Evolutionary conservation across 2,797 vertebrate species (phyloP), one percentile per base, ranked within the genome.

Genomic region (Mastacembelus armatus): DNA sequence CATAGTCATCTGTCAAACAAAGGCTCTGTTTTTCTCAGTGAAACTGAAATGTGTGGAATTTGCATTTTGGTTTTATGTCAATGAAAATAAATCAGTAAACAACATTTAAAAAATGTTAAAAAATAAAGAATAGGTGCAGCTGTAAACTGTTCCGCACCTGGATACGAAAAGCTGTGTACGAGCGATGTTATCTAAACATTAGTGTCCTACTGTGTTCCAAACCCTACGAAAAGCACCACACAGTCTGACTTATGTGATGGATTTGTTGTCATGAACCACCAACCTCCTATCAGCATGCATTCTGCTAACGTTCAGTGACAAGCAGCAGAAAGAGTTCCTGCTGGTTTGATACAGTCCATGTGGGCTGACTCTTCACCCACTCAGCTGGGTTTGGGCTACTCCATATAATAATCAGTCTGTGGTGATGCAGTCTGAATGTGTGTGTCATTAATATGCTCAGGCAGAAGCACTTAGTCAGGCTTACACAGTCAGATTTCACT

Each of bases 401-500:
- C 21, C 15, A n/a, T 32, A 4, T 35, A 35, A 50, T 38, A 33
- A 26, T 50, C 47, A 19, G 16, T n/a, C 38, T 66, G 56, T 44
- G 38, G 15, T 19, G 54, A 59, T 56, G 71, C 38, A 27, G 51
- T 43, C n/a, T 12, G 58, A 30, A 19, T 44, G 33, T 60, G 66
- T 5, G 42, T 49, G 27, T 79, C 54, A 71, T 81, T 75, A 66
- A 74, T 62, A 71, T 75, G 61, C 66, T 66, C 70, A 27, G 33
- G 10, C 38, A 55, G 57, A 50, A 70, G 82, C 66, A 50, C 58
- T 62, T 68, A 62, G 51, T 84, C 62, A 45, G 38, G 49, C 64
- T 80, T 80, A 43, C 44, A 44, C 18, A 33, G 51, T 78, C 49
- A 38, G 44, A 52, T 65, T 75, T 74, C 61, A 72, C 61, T 73